Evolutionary conservation across 2,888 invertebrate species (phyloP), one percentile per base, ranked within the genome.

Genomic region (Metalampra italica): DNA sequence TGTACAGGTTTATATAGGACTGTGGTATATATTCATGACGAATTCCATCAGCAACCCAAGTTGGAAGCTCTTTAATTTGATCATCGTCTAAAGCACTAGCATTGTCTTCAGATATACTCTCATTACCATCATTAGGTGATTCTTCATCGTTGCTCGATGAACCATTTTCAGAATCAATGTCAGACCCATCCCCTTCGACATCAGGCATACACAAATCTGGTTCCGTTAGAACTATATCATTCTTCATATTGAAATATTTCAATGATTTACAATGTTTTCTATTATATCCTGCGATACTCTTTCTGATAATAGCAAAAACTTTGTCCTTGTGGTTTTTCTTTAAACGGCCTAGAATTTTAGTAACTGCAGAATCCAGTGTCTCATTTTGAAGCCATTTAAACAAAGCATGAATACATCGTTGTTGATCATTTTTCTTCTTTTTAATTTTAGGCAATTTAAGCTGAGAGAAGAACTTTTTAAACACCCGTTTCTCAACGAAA

Each of bases 381-480:
- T 94, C 93, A 63, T 92, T 91, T 60, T 92, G 91, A 1, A 97
- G 69, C 97, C 97, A 97, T 49, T 91, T 88, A 4, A 97, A 90
- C 7, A 95, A 86, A 3, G 92, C 91, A 54, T 92, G 90, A 56
- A 97, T 95, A 53, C 92, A 91, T 54, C 92, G 90, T 65, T 96
- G 94, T 52, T 93, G 92, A 1, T 91, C 90, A 65, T 91, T 92
- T 41, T 89, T 89, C 13, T 79, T 86, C 51, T 80, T 85, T 53
- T 82, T 87, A 42, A 81, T 88, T 62, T 91, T 92, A 8, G 91
- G 90, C 36, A 93, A 62, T 68, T 92, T 92, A 7, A 94, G 70
- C 45, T 93, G 91, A 0, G 87, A 76, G 65, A 93, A 95, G 73
- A 97, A 96, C 56, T 92, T 91, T 1, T 83, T 86, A 67, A 97